These are phyloP conservation scores for Lampropteryx suffumata DNA, from an alignment of 2,888 invertebrate species.

Conservation along the genomic window DNA sequence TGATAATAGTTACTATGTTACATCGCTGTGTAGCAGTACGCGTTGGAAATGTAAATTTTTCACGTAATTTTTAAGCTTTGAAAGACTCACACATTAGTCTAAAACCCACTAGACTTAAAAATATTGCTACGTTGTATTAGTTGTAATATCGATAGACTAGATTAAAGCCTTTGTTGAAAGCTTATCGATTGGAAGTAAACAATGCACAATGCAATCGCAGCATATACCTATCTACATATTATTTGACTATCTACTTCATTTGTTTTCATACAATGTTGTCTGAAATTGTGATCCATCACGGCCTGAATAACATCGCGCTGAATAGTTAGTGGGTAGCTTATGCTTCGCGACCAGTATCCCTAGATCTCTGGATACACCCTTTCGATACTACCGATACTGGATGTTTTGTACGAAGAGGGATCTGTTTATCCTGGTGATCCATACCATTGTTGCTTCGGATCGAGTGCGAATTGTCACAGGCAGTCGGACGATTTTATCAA, in stretches of 20 bases:
- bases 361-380: conserved; percentile 52
- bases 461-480: conserved; percentile 77
- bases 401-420: conserved; percentile 42
- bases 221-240: conserved; percentile 13
- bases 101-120: too few relatives aligned
- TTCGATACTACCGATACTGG: conserved; percentile 37
- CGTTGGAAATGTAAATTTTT: too few relatives aligned
- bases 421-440: conserved; percentile 51
- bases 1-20: too few relatives aligned
- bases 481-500: conserved; percentile 74
- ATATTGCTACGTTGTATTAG: too few relatives aligned
- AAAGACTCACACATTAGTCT: too few relatives aligned
- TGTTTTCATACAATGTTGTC: conserved; percentile 74
- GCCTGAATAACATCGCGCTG: conserved; percentile 72
- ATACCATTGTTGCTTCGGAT: conserved; percentile 69
- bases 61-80: too few relatives aligned
- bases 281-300: conserved; percentile 76
- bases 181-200: conserved; percentile 6
- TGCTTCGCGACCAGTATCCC: conserved; percentile 50
- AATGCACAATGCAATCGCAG: conserved; percentile 20
- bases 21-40: too few relatives aligned
- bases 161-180: conserved; percentile 22
- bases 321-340: conserved; percentile 71
- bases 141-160: too few relatives aligned
- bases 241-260: conserved; percentile 59